Base-by-base conservation (phyloP, 1,140 invertebrate species). In the Dendroctonus valens region DNA sequence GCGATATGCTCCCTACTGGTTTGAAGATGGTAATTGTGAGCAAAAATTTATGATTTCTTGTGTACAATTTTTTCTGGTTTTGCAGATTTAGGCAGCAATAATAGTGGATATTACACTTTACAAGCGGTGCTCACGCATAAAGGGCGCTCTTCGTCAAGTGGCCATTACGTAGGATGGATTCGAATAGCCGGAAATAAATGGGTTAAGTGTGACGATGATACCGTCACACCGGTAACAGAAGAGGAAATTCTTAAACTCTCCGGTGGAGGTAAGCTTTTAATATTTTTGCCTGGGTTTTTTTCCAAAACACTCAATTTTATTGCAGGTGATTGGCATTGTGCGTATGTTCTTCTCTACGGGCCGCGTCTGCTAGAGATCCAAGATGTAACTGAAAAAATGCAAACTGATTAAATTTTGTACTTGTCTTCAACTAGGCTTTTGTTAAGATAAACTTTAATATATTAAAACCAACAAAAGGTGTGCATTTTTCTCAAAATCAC, bases 131-230 rank as follows among this genome's bases (percentile, higher is more conserved):
- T 99, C 37, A 99, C 98, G 6, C 98, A 99, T 81, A 92, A 94
- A 78, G 98, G 98, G 5, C 85, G 98, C 62, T 96, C 96, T 5
- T 97, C 94, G 60, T 95, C 93, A 26, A 96, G 93, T 73, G 98
- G 98, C 5, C 98, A 99, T 84, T 99, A 99, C 81, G 96, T 99
- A 7, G 95, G 89, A 48, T 99, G 97, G 97, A 89, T 98, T 6
- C 84, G 86, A 69, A 88, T 90, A 73, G 87, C 84, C 51, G 83
- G 80, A 72, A 81, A 87, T 68, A 83, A 83, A 42, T 99, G 97
- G 97, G 84, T 97, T 26, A 97, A 97, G 80, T 99, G 96, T 82
- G 97, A 99, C 80, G 98, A 99, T 81, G 96, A 99, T 73, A 86
- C 86, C 62, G 93, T 99, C 8, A 89, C 90, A n/a, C 84, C 91